Evolutionary conservation across 2,113 vertebrate genomes (phyloP).

Genomic region (Oenanthe oenanthe): DNA sequence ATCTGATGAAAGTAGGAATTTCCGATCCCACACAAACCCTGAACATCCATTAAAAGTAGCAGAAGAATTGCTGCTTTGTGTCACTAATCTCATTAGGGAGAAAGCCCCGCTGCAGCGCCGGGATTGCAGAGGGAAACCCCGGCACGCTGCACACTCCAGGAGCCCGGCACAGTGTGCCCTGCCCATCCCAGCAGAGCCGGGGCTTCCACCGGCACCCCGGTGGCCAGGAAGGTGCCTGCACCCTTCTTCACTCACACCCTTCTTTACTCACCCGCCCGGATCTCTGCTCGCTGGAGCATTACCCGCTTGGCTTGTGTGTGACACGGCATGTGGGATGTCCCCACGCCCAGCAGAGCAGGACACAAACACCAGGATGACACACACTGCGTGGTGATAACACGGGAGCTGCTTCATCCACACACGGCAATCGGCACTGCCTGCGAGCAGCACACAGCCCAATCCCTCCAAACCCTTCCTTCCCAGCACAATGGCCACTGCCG

Average conservation of each 20-base stretch:
- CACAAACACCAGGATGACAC: background rate
- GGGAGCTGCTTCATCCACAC: background rate
- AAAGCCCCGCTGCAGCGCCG: background rate
- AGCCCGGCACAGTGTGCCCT: background rate
- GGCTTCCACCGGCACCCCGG: background rate
- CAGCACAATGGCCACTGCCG: background rate
- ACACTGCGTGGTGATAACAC: rapidly evolving
- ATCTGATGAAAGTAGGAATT: constrained; percentile 25
- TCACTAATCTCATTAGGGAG: constrained; percentile 33
- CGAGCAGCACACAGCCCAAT: background rate
- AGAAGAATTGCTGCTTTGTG: constrained; percentile 4
- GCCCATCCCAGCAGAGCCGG: rapidly evolving
- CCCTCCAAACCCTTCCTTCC: background rate
- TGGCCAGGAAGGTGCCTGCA: background rate
- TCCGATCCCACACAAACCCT: constrained; percentile 32
- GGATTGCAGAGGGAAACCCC: constrained; percentile 21
- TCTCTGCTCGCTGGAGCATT: background rate
- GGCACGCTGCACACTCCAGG: background rate
- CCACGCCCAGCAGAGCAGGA: background rate
- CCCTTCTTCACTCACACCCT: background rate
- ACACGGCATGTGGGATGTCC: background rate
- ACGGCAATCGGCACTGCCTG: rapidly evolving
- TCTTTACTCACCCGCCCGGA: background rate
- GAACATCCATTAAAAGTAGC: constrained; percentile 14
- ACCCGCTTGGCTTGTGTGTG: rapidly evolving